Base-by-base conservation (phyloP, 2,888 invertebrate species). In the Drosophila pseudotakahashii region DNA sequence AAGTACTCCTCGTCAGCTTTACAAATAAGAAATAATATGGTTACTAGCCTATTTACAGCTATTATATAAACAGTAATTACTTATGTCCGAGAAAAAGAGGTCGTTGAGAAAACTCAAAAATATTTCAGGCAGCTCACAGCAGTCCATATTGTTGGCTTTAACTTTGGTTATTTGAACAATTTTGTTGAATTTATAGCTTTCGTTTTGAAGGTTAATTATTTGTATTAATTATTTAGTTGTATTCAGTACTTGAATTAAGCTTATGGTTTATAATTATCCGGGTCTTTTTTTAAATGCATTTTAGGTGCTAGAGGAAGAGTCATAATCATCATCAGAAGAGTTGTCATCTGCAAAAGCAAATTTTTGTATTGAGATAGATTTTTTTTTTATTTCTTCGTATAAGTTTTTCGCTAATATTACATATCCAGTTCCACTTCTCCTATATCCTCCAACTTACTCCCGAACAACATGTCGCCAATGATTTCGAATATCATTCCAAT, bases 401-500 rank as follows among this genome's bases (percentile, higher is more conserved):
- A 3, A 1, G 1, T 7, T 1, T 10, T 16, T 19, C 2, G 7
- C 19, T 16, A 4, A 9, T n/a, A 19, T 62, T 62, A 70, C 53
- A 70, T 55, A 47, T 70, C 70, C 51, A 70, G 16, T 14, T 70
- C 70, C 16, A 51, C 62, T 47, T 70, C 63, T 55, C 63, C 70
- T 26, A 62, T 54, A 55, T 71, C 70, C 14, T 19, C 48, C n/a
- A 55, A 73, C 86, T 79, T 73, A 83, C 86, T 39, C 7, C 81
- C 81, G 26, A 85, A 78, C 45, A 89, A 13, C 3, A 87, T 52
- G 0, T 79, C 78, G 6, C 70, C 57, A 32, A 87, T 77, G 26
- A 85, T 80, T 5, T 75, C 75, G 1, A 87, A 58, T 39, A 81
- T 55, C 34, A 89, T 71, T 9, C 77, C 83, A 52, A 89, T 47